A percentile compares a stretch with the other conserved stretches of the same genome.
Conservation (phyloP, 2,888 invertebrate genomes). For the Sisyra terminalis region DNA sequence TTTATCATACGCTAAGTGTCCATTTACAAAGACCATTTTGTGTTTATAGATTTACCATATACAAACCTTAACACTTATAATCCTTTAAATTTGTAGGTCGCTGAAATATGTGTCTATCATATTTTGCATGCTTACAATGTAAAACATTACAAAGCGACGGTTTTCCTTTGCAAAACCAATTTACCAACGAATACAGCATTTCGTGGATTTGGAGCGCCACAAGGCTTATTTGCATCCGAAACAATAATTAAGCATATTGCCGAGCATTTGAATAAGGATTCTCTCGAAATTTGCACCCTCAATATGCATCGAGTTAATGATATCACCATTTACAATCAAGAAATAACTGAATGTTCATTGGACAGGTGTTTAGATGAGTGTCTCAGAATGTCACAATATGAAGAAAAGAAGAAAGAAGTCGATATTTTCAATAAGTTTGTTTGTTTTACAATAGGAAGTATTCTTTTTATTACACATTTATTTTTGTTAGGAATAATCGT, state of each 20-base stretch:
- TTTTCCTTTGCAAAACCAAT: slow-evolving; percentile 74
- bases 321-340: slow-evolving; percentile 60
- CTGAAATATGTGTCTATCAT: slow-evolving; percentile 71
- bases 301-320: slow-evolving; percentile 74
- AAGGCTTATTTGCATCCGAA: slow-evolving; percentile 78
- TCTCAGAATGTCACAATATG: slow-evolving; percentile 44
- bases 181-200: slow-evolving; percentile 87
- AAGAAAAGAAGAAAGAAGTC: slow-evolving; percentile 36
- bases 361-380: slow-evolving; percentile 66
- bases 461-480: background rate
- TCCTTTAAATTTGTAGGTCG: too few relatives aligned
- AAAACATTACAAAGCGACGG: slow-evolving; percentile 51
- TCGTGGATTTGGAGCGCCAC: slow-evolving; percentile 82
- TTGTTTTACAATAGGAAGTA: background rate
- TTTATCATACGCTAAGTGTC: too few relatives aligned
- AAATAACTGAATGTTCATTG: slow-evolving; percentile 53
- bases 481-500: slow-evolving; percentile 43
- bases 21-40: too few relatives aligned
- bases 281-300: slow-evolving; percentile 42
- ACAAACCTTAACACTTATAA: too few relatives aligned
- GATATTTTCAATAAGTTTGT: slow-evolving; percentile 54
- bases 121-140: slow-evolving; percentile 72
- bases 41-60: too few relatives aligned
- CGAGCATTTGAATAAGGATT: slow-evolving; percentile 42
- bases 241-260: slow-evolving; percentile 63